phyloP scores from a whole-genome alignment of 2,797 vertebrate genomes.

The Xerus rutilus region DNA sequence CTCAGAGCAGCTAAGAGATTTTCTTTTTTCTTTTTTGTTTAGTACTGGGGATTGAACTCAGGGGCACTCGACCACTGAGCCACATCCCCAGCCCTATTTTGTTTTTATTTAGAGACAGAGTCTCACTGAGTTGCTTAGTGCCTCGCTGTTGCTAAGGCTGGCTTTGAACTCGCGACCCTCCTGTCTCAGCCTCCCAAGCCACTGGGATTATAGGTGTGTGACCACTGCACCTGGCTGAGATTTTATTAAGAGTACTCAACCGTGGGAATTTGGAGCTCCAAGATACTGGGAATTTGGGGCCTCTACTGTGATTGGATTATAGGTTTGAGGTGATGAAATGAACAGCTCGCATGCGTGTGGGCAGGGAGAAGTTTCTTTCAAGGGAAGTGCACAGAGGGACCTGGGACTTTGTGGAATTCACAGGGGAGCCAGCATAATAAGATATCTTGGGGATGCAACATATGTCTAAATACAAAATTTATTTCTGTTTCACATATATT shows the following conservation, averaged over 20 bases:
- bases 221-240: background rate
- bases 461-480: background rate
- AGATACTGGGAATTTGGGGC: background rate
- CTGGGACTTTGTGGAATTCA: background rate
- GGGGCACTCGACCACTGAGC: too few relatives aligned
- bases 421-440: background rate
- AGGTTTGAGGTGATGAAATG: background rate
- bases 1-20: background rate
- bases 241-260: background rate
- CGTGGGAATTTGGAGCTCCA: background rate
- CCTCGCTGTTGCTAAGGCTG: too few relatives aligned
- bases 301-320: background rate
- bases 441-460: background rate
- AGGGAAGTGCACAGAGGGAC: background rate
- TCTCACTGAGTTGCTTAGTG: too few relatives aligned
- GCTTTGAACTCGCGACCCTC: too few relatives aligned
- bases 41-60: too few relatives aligned
- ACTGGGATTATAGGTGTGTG: too few relatives aligned
- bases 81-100: too few relatives aligned
- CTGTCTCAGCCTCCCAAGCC: too few relatives aligned
- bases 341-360: background rate
- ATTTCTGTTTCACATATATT: background rate
- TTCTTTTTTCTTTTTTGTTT: background rate
- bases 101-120: too few relatives aligned
- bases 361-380: background rate